Evolutionary conservation across 2,888 invertebrate genomes (phyloP).

Genomic region (Syrphus vitripennis): DNA sequence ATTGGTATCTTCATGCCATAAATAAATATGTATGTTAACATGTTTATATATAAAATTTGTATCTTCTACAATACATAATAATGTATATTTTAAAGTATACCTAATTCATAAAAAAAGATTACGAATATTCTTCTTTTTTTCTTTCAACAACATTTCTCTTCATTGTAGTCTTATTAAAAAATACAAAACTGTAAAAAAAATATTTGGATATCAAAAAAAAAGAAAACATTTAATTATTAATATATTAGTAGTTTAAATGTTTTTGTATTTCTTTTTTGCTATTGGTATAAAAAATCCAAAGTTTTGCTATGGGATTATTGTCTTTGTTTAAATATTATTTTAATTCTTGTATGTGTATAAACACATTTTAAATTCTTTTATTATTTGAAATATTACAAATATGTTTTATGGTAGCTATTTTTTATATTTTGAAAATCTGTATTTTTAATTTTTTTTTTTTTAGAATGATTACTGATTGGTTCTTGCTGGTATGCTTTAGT

Average conservation of each 20-base stretch:
- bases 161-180: neutral
- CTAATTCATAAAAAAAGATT: slow-evolving; percentile 32
- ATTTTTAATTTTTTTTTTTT: neutral
- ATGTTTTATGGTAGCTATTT: neutral
- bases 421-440: too few species aligned
- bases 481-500: slow-evolving; percentile 47
- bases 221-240: neutral
- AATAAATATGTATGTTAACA: slow-evolving; percentile 52
- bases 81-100: slow-evolving; percentile 16
- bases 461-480: slow-evolving; percentile 45
- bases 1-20: slow-evolving; percentile 41
- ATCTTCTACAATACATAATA: slow-evolving; percentile 17
- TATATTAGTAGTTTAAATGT: neutral
- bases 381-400: neutral
- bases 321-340: slow-evolving; percentile 54
- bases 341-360: neutral
- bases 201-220: neutral
- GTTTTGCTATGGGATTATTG: slow-evolving; percentile 63
- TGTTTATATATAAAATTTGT: slow-evolving; percentile 35
- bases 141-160: neutral
- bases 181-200: neutral
- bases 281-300: slow-evolving; percentile 5
- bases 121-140: neutral
- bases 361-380: slow-evolving; percentile 58
- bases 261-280: neutral